Evolutionary conservation across 1,140 invertebrate species (phyloP), one percentile per base, ranked within the genome.

Genomic region (Phocides pigmalion): DNA sequence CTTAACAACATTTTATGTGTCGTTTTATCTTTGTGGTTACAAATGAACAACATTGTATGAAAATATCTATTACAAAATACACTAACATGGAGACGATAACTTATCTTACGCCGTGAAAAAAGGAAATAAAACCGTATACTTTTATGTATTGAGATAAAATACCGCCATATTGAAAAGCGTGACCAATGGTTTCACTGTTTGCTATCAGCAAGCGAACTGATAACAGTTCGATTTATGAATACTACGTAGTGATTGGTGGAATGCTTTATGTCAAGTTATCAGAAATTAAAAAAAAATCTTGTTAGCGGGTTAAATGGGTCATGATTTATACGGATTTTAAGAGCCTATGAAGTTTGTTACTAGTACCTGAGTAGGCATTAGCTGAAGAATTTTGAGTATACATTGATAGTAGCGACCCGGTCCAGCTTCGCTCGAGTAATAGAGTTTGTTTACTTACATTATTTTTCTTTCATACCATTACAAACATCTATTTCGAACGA

Each of bases 201-300:
- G 74, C 75, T 87, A 89, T 88, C 85, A 84, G 65, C 22, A 64
- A 35, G 58, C 58, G 15, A 62, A 65, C 61, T 87, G 86, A 84
- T 89, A 87, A 84, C 64, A 81, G 68, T 82, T 84, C 83, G 69
- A 84, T 84, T 84, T 87, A 76, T 74, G 65, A 84, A 85, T 79
- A 22, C 72, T 53, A 67, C n/a, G 25, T 64, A 39, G 41, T 67
- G 75, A 86, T 89, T 89, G 87, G 87, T 66, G 64, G 75, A 71
- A 47, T 49, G 54, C 56, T 64, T 61, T 71, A 53, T 72, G 58
- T 68, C 25, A 49, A 46, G 66, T 82, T 87, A 74, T 84, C 73
- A 41, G 46, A 73, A 71, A 82, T 76, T 77, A 75, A 77, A 84
- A 80, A 69, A 66, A 64, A 59, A 81, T 78, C 82, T 78, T 77